Conservation (phyloP, 2,888 invertebrate species). For the Geotrupes spiniger region DNA sequence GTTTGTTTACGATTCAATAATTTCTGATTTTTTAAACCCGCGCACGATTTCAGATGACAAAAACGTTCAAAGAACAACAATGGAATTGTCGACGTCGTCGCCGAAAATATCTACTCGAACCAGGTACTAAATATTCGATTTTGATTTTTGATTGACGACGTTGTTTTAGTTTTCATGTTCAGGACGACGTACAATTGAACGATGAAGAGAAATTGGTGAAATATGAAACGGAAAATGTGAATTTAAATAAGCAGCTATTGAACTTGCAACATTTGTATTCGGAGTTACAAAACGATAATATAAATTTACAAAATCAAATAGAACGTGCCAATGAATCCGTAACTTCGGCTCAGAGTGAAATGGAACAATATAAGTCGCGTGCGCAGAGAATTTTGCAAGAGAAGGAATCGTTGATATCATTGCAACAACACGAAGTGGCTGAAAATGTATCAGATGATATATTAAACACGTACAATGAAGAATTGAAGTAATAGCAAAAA, state of each 20-base stretch:
- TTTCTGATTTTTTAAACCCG: too few species aligned
- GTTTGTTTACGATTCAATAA: too few species aligned
- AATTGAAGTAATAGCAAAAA: constrained; percentile 36
- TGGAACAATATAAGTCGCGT: constrained; percentile 74
- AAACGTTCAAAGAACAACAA: background rate
- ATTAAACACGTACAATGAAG: constrained; percentile 38
- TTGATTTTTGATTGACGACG: background rate
- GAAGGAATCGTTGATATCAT: constrained; percentile 68
- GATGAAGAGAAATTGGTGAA: constrained; percentile 40
- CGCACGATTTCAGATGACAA: too few species aligned
- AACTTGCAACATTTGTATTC: constrained; percentile 44
- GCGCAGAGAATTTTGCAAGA: constrained; percentile 73
- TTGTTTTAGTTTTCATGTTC: background rate
- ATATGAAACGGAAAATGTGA: constrained; percentile 40
- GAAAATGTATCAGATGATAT: constrained; percentile 31
- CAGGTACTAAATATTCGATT: too few species aligned
- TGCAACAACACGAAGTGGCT: constrained; percentile 21
- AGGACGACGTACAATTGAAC: constrained; percentile 15
- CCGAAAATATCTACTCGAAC: background rate
- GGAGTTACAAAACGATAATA: constrained; percentile 42
- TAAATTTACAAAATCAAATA: constrained; percentile 39
- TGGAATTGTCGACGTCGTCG: background rate
- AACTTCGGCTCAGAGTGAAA: constrained; percentile 52
- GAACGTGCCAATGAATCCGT: constrained; percentile 40
- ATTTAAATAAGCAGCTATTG: constrained; percentile 41